Evolutionary conservation across 1,140 invertebrate species (phyloP), one percentile per base, ranked within the genome.

Genomic region (Andrena cerasifolii): DNA sequence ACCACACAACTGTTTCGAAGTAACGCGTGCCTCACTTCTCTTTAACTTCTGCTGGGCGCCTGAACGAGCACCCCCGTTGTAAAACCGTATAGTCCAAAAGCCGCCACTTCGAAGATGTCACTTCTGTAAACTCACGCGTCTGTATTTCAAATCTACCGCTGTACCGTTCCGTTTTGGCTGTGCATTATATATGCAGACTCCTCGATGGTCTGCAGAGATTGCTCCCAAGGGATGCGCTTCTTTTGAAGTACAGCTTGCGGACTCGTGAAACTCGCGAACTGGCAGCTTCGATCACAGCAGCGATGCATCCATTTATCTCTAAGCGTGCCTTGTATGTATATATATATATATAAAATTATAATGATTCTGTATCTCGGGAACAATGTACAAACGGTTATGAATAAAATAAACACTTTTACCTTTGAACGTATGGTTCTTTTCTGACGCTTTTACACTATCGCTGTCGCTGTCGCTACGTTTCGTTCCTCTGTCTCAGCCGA

Each of bases 371-470:
- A 76, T 58, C 16, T 28, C 65, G 73, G 65, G 73, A 76, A 67
- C 53, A 58, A 68, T 76, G 62, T 67, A 67, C 24, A 40, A 74
- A 68, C 53, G 73, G 63, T 76, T 45, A 76, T 76, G 53, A 76
- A 76, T 74, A 65, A 76, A 76, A 59, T 76, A 59, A 59, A 76
- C 53, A 68, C 73, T 58, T 76, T 68, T 59, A 76, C 24, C 31
- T 49, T n/a, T n/a, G 31, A 68, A 36, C 40, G 45, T 33, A 21
- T 76, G 65, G 43, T 76, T 28, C 53, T 76, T 68, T 76, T 65
- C 73, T 76, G 18, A 2, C 65, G 70, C 70, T 51, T 56, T 8
- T 54, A 53, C 31, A 67, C 66, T 78, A 36, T 72, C 21, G 63
- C 65, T 68, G 47, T 68, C 49, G 7, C 33, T 36, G 24, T 3